Percentiles rank a stretch among this genome's conserved stretches.
Evolutionary conservation across 1,140 invertebrate genomes (phyloP).

Genomic region (Drosophila sturtevanti): DNA sequence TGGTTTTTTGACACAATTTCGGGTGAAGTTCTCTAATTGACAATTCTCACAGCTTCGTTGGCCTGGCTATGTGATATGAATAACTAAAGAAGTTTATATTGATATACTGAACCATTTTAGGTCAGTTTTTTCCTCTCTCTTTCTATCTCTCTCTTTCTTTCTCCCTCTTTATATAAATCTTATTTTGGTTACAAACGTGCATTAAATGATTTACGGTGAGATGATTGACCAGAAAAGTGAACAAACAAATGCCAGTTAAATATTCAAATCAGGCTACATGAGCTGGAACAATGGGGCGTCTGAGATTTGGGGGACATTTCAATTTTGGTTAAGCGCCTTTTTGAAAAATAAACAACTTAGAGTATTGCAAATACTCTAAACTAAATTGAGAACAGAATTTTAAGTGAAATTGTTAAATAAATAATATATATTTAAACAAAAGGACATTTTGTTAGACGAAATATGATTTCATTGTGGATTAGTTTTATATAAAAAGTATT

Average conservation of each 20-base stretch:
- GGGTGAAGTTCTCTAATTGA: slow-evolving; percentile 32
- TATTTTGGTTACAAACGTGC: slow-evolving; percentile 37
- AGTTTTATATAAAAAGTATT: too few relatives aligned
- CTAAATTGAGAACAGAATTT: background rate
- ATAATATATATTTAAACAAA: too few relatives aligned
- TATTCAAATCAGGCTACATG: slow-evolving; percentile 25
- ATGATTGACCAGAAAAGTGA: slow-evolving; percentile 38
- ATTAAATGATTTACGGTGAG: slow-evolving; percentile 49
- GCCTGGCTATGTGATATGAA: slow-evolving; percentile 40
- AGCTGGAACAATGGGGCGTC: slow-evolving; percentile 15
- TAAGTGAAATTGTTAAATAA: too few relatives aligned
- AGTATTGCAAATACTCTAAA: background rate
- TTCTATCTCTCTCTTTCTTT: background rate
- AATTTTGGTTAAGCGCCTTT: background rate
- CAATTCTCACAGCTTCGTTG: slow-evolving; percentile 45
- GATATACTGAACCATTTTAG: slow-evolving; percentile 3
- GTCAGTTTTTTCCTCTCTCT: background rate
- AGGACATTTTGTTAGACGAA: too few relatives aligned
- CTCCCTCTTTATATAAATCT: slow-evolving; percentile 11
- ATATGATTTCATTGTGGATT: too few relatives aligned
- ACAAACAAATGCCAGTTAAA: slow-evolving; percentile 13
- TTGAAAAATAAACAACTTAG: background rate
- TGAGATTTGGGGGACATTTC: background rate
- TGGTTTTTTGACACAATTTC: slow-evolving; percentile 50
- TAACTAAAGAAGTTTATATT: slow-evolving; percentile 22